These are phyloP conservation scores for Tangara arthus DNA, from an alignment of 2,797 vertebrate genomes.

Conservation along the genomic window DNA sequence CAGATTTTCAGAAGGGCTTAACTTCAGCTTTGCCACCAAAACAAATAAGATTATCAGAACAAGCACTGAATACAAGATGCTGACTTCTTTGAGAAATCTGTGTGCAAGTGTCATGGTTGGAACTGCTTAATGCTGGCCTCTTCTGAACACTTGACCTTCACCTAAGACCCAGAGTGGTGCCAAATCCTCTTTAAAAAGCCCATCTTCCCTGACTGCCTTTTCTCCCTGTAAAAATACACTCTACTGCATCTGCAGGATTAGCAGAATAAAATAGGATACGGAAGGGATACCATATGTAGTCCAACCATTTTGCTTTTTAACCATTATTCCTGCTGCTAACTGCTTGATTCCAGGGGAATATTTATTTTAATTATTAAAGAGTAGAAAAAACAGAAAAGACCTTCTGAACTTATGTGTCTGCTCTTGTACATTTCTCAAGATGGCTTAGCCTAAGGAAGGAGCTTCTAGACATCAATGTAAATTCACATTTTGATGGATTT, in stretches of 20 bases:
- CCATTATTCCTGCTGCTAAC: not conserved
- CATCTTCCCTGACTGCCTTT: not conserved
- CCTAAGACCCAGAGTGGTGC: not conserved
- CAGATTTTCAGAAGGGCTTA: slow-evolving; percentile 14
- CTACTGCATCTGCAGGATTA: not conserved
- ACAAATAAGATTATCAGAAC: slow-evolving; percentile 38
- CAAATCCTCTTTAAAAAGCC: slow-evolving; percentile 2
- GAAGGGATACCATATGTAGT: not conserved
- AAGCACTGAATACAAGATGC: not conserved
- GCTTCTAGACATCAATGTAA: not conserved
- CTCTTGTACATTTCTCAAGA: not conserved
- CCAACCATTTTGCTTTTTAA: not conserved
- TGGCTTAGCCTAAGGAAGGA: not conserved
- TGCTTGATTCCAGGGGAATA: not conserved
- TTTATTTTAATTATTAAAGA: not conserved
- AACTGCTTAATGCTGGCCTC: not conserved
- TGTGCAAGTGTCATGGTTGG: not conserved
- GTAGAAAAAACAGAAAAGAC: not conserved
- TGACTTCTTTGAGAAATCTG: not conserved
- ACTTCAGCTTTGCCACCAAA: slow-evolving; percentile 27
- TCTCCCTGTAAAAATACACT: not conserved
- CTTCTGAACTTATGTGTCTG: not conserved
- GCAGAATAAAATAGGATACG: not conserved
- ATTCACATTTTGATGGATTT: slow-evolving; percentile 5
- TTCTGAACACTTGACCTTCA: slow-evolving; percentile 12